These are phyloP conservation scores for Rhyacophila evoluta DNA, from an alignment of 2,888 invertebrate genomes.

Conservation along the genomic window DNA sequence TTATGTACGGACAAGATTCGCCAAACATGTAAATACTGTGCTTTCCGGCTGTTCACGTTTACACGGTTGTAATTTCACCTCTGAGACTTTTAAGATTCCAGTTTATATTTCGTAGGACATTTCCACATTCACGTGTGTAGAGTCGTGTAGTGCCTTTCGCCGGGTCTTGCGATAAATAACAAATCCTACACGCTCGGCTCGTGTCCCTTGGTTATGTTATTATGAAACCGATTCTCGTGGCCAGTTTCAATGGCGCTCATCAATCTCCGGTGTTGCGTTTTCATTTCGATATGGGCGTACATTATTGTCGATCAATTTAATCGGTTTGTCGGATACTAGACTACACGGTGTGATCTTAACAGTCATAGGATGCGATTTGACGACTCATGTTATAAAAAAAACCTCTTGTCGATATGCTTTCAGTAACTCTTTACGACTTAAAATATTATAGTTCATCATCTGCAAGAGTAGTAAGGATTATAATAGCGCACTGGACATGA, in stretches of 20 bases:
- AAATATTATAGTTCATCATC: no score
- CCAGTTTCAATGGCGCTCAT: background rate
- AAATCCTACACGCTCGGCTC: slow-evolving; percentile 34
- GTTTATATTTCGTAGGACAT: background rate
- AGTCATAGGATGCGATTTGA: no score
- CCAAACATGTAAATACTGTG: background rate
- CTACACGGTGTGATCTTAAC: no score
- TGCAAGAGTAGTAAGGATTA: no score
- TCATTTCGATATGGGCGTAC: slow-evolving; percentile 1
- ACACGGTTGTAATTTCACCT: background rate
- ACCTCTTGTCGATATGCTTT: no score
- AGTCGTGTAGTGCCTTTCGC: background rate
- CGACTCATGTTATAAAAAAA: no score
- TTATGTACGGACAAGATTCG: background rate
- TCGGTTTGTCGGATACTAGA: no score
- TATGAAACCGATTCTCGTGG: background rate
- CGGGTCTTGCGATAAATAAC: slow-evolving; percentile 32
- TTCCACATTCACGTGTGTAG: background rate
- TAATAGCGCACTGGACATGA: no score
- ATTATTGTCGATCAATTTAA: no score
- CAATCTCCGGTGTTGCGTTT: background rate
- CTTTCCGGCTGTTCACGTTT: background rate
- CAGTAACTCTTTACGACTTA: no score
- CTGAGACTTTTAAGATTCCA: background rate
- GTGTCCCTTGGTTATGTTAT: slow-evolving; percentile 28